Base-by-base conservation (phyloP, 37 sponge, comb jelly and placozoan species). In the Tethya wilhelma region DNA sequence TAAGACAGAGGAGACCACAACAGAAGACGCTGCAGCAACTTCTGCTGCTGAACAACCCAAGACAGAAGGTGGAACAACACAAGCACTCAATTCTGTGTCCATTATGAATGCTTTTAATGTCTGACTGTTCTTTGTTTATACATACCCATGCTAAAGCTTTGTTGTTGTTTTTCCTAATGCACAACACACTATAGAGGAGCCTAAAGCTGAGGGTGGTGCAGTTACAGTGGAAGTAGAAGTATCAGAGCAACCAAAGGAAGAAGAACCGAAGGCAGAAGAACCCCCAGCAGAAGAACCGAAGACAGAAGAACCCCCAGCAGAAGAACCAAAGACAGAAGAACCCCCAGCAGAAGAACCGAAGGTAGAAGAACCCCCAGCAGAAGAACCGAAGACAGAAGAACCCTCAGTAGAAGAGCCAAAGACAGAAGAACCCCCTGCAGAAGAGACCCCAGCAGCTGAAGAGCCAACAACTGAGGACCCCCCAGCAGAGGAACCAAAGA, bases 41-140 rank as follows among this genome's bases (percentile, higher is more conserved):
- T 23, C 67, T 66, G 69, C 69, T 46, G 71, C 56, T 22, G 67
- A 7, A 26, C 55, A 78, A 30, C 65, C 79, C 26, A 78, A 78
- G 43, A 7, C 78, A n/a, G 78, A 63, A 62, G 78, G 43, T 44
- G 71, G 25, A n/a, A n/a, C n/a, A n/a, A n/a, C n/a, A n/a, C n/a
- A n/a, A n/a, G n/a, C n/a, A n/a, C n/a, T n/a, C n/a, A n/a, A n/a
- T n/a, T n/a, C n/a, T n/a, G n/a, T n/a, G n/a, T n/a, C n/a, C n/a
- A n/a, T 53, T 53, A 53, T 53, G 56, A 20, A 53, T 17, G 12
- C 17, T 53, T 12, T 53, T 20, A 17, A 53, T 12, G 56, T 53
- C 56, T 20, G 17, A 53, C 56, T 53, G 12, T 53, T 17, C 12
- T 53, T n/a, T n/a, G n/a, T n/a, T n/a, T n/a, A n/a, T n/a, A n/a